Base-by-base conservation (phyloP, 2,888 invertebrate species). In the Epirrita christyi region DNA sequence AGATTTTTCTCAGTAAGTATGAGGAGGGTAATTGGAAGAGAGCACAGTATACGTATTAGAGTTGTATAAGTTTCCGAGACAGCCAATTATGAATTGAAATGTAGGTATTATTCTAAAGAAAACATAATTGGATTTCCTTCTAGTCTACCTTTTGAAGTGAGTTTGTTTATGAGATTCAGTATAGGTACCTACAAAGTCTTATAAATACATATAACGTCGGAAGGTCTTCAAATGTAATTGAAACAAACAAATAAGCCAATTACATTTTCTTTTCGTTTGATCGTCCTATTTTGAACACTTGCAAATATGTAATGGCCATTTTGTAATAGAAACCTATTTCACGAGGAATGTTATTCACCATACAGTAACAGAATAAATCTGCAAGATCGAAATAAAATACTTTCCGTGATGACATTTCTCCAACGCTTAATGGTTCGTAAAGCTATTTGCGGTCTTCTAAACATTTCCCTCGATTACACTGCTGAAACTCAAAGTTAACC, bases 371-470 rank as follows among this genome's bases (percentile, higher is more conserved):
- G 11, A 6, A 11, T 21, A 21, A 21, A 21, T 21, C 21, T 21
- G 21, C 4, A 21, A 21, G 21, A 21, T 47, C 14, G 21, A 15
- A 46, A 48, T 42, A 48, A 54, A 43, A 37, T 53, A 34, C 32
- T 47, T 28, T 41, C 45, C 29, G 28, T n/a, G 54, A 46, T 54
- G 46, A 54, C 47, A 54, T 54, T 54, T 54, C 47, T 54, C 54
- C 42, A 54, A 43, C 54, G 48, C 43, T 42, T 54, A 54, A 54
- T 47, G 54, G 54, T 47, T 43, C 54, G 54, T 48, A 41, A 54
- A 48, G 47, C 36, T 36, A 54, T 54, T 54, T 47, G 42, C 37
- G 42, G 47, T 42, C 54, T 54, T 36, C 42, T 41, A 37, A 32
- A 32, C 32, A 41, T 28, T 54, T 42, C 15, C 37, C 46, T 34